Conservation (phyloP, 2,888 invertebrate species). For the Diplazon laetatorius region DNA sequence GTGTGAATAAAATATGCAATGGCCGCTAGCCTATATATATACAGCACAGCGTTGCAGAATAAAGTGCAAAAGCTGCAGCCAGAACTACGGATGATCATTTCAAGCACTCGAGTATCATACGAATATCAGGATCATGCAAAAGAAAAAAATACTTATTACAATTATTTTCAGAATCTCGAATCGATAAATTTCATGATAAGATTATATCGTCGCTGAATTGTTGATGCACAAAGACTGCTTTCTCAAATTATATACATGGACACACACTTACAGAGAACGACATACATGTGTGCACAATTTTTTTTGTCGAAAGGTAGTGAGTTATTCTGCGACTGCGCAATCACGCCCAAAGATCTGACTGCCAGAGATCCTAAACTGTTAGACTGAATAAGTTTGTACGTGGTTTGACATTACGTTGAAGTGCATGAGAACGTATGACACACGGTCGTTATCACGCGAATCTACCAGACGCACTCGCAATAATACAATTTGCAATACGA, state of each 20-base stretch:
- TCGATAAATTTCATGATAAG: conserved; percentile 41
- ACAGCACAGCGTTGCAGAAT: too few species aligned
- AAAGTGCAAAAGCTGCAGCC: too few species aligned
- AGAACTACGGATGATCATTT: conserved; percentile 36
- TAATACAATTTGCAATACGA: background rate
- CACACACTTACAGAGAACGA: too few species aligned
- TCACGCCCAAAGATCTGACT: conserved; percentile 38
- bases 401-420: background rate
- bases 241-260: background rate
- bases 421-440: background rate
- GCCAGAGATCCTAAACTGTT: background rate
- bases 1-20: conserved; percentile 51
- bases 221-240: conserved; percentile 6
- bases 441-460: background rate
- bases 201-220: conserved; percentile 34
- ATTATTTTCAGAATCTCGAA: conserved; percentile 33
- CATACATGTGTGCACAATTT: too few species aligned
- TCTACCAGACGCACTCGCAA: conserved; percentile 2
- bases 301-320: conserved; percentile 31
- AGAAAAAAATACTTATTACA: background rate
- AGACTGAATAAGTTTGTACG: background rate
- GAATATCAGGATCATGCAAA: conserved; percentile 8
- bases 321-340: conserved; percentile 36
- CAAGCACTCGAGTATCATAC: conserved; percentile 13
- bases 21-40: too few species aligned